Evolutionary conservation across 2,888 invertebrate species (phyloP).

Genomic region (Tipula lateralis): DNA sequence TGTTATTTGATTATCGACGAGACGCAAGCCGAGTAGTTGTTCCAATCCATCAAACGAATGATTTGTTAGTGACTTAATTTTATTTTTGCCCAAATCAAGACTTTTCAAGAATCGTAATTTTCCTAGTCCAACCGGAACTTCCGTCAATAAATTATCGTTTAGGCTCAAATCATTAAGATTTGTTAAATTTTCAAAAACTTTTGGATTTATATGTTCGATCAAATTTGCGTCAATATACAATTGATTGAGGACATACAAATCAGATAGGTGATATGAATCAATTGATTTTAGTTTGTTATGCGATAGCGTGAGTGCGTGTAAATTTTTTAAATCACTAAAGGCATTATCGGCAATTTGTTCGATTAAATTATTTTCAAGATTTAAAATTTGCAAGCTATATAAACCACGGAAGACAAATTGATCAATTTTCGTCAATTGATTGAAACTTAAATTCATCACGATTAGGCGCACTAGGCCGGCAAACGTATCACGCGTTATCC

Average conservation of each 20-base stretch:
- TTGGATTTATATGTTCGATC: slow-evolving; percentile 62
- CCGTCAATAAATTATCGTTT: slow-evolving; percentile 66
- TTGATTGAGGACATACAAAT: slow-evolving; percentile 67
- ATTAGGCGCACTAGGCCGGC: slow-evolving; percentile 67
- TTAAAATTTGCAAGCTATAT: slow-evolving; percentile 68
- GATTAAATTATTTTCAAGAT: slow-evolving; percentile 67
- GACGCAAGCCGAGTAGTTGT: slow-evolving; percentile 67
- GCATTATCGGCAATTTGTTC: slow-evolving; percentile 66
- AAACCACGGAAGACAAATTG: slow-evolving; percentile 67
- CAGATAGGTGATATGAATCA: slow-evolving; percentile 65
- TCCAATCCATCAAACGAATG: slow-evolving; percentile 69
- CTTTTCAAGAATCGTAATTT: slow-evolving; percentile 66
- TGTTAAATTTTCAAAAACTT: slow-evolving; percentile 71
- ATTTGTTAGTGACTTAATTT: slow-evolving; percentile 65
- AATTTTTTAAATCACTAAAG: slow-evolving; percentile 68
- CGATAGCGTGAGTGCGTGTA: slow-evolving; percentile 69
- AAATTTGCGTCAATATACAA: slow-evolving; percentile 70
- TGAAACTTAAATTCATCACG: slow-evolving; percentile 68
- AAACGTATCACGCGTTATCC: slow-evolving; percentile 74
- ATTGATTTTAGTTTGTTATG: slow-evolving; percentile 66
- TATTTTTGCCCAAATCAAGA: slow-evolving; percentile 77
- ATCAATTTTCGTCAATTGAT: slow-evolving; percentile 67
- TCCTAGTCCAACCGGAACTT: slow-evolving; percentile 65
- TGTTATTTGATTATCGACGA: slow-evolving; percentile 75
- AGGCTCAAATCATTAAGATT: slow-evolving; percentile 72